phyloP scores from a whole-genome alignment of 1,140 invertebrate genomes.

The Drosophila yakuba region DNA sequence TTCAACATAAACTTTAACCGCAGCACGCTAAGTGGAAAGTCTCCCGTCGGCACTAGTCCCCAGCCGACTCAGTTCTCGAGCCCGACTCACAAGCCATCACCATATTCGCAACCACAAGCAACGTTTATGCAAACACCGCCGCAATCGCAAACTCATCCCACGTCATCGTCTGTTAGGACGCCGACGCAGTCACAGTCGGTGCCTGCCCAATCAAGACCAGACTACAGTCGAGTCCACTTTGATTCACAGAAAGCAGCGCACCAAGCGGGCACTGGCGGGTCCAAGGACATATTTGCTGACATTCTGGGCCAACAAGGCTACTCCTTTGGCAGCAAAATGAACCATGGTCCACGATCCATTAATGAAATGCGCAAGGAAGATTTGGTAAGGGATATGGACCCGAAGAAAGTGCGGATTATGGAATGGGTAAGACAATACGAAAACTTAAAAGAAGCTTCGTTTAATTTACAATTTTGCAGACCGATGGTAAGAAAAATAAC shows the following conservation, averaged over 20 bases:
- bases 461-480: slow-evolving; percentile 86
- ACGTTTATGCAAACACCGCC: slow-evolving; percentile 34
- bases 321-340: slow-evolving; percentile 91
- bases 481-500: slow-evolving; percentile 98
- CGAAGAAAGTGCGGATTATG: slow-evolving; percentile 93
- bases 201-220: slow-evolving; percentile 70
- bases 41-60: slow-evolving; percentile 72
- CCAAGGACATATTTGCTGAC: slow-evolving; percentile 94
- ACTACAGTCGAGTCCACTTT: slow-evolving; percentile 89
- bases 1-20: slow-evolving; percentile 81
- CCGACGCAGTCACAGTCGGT: slow-evolving; percentile 18
- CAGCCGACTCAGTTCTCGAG: slow-evolving; percentile 85
- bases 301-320: slow-evolving; percentile 95
- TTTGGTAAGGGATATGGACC: slow-evolving; percentile 94
- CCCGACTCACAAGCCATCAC: slow-evolving; percentile 78
- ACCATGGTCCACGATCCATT: slow-evolving; percentile 93
- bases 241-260: slow-evolving; percentile 85
- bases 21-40: slow-evolving; percentile 66
- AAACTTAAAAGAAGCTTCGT: background rate
- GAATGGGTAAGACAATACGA: slow-evolving; percentile 87
- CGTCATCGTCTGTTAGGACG: slow-evolving; percentile 30
- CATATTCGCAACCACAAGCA: slow-evolving; percentile 40
- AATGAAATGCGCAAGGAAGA: slow-evolving; percentile 97
- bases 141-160: slow-evolving; percentile 16
- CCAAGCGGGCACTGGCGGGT: slow-evolving; percentile 70